Evolutionary conservation across 2,888 invertebrate genomes (phyloP).

Genomic region (Galerucella nymphaeae): DNA sequence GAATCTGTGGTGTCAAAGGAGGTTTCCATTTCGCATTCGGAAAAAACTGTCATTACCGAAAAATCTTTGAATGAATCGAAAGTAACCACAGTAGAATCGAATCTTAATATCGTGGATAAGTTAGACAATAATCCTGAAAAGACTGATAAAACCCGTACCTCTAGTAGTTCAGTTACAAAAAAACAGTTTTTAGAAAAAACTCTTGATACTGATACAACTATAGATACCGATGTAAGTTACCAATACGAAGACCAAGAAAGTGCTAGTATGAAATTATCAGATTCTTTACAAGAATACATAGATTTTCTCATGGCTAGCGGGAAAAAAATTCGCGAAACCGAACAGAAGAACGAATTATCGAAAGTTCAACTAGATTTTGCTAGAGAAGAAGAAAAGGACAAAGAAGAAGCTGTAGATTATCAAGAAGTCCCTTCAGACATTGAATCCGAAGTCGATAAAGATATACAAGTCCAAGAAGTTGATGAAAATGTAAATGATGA

Average conservation of each 20-base stretch:
- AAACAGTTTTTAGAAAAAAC: constrained; percentile 20
- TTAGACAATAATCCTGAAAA: not conserved
- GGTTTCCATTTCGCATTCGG: constrained; percentile 23
- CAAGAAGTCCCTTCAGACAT: not conserved
- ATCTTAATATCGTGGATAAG: constrained; percentile 17
- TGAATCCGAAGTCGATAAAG: constrained; percentile 1
- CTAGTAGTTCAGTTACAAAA: constrained; percentile 14
- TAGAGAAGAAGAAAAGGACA: not conserved
- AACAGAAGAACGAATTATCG: constrained; percentile 2
- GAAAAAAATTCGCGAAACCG: constrained; percentile 7
- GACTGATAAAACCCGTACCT: not conserved
- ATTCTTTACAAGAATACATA: constrained; percentile 30
- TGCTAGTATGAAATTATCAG: constrained; percentile 20
- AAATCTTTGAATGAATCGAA: constrained; percentile 25
- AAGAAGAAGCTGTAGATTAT: constrained; percentile 2
- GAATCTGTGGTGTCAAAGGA: constrained; percentile 29
- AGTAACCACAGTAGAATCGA: constrained; percentile 24
- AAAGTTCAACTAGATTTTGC: constrained; percentile 9
- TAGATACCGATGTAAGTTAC: constrained; percentile 22
- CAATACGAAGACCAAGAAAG: constrained; percentile 14
- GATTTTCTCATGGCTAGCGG: constrained; percentile 13
- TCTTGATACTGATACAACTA: constrained; percentile 16
- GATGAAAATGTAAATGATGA: not conserved
- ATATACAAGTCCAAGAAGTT: not conserved
- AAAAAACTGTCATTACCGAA: constrained; percentile 28